These are phyloP conservation scores for Crotophaga sulcirostris DNA, from an alignment of 2,113 vertebrate species.

Conservation along the genomic window DNA sequence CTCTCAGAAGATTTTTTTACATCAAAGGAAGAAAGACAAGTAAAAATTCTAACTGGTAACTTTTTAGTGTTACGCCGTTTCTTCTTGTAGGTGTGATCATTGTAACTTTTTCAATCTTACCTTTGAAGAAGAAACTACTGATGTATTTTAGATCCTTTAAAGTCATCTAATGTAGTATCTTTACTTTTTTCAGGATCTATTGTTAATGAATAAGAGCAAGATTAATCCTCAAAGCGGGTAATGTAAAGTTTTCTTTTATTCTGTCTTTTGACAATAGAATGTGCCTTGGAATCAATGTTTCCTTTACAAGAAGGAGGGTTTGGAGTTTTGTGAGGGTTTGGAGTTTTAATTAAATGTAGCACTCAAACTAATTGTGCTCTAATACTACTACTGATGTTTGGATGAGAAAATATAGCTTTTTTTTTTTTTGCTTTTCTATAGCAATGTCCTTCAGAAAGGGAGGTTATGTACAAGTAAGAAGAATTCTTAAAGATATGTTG, in stretches of 20 bases:
- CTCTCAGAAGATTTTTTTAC: neutral
- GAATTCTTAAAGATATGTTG: neutral
- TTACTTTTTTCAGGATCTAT: neutral
- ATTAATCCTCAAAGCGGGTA: neutral
- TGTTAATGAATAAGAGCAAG: neutral
- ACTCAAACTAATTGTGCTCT: neutral
- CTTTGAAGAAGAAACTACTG: constrained; percentile 47
- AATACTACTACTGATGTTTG: neutral
- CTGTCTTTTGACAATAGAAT: neutral
- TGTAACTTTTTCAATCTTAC: neutral
- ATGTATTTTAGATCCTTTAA: constrained; percentile 29
- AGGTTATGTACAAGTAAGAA: neutral
- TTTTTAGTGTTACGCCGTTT: neutral
- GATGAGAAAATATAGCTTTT: neutral
- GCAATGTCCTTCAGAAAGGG: neutral
- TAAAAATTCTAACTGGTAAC: neutral
- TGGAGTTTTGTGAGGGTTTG: neutral
- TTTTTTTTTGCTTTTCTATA: neutral
- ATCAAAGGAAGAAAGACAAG: constrained; percentile 47
- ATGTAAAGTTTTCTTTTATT: neutral
- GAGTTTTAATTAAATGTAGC: neutral
- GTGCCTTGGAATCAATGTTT: neutral
- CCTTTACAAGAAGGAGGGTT: neutral
- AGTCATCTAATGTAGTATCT: neutral
- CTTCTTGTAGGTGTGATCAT: neutral